phyloP scores from a whole-genome alignment of 2,888 invertebrate genomes.

The Netelia fuscicornis region DNA sequence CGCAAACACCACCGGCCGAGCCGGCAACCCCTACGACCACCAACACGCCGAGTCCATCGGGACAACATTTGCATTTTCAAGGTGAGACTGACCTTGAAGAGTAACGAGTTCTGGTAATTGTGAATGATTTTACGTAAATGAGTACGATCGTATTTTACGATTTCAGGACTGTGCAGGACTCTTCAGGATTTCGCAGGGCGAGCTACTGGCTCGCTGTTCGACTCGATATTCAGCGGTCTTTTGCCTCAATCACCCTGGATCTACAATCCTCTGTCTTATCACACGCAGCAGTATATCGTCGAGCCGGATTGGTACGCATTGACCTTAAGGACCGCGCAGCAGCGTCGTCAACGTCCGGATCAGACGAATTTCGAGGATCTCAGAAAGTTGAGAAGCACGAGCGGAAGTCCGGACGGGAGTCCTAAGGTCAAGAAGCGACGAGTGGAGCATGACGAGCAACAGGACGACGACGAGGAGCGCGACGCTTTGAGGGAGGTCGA shows the following conservation, averaged over 20 bases:
- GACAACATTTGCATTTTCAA: conserved; percentile 83
- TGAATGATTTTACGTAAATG: too few species aligned
- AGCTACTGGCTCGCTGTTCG: conserved; percentile 82
- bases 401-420: conserved; percentile 79
- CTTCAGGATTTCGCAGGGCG: conserved; percentile 75
- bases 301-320: conserved; percentile 83
- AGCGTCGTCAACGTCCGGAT: conserved; percentile 82
- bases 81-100: conserved; percentile 71
- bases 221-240: conserved; percentile 83
- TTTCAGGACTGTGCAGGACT: conserved; percentile 79
- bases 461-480: conserved; percentile 70
- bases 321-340: conserved; percentile 82
- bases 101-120: background rate
- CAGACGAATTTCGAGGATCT: conserved; percentile 80
- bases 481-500: conserved; percentile 74
- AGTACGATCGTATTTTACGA: background rate
- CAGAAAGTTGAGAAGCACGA: conserved; percentile 77
- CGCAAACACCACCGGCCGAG: conserved; percentile 81
- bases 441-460: conserved; percentile 66
- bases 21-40: conserved; percentile 75
- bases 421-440: conserved; percentile 75
- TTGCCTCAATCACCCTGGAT: conserved; percentile 83
- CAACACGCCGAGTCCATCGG: conserved; percentile 78
- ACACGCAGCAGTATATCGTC: conserved; percentile 82
- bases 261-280: conserved; percentile 82